Conservation (phyloP, 2,797 vertebrate genomes). For the Philypnodon macrostomus region DNA sequence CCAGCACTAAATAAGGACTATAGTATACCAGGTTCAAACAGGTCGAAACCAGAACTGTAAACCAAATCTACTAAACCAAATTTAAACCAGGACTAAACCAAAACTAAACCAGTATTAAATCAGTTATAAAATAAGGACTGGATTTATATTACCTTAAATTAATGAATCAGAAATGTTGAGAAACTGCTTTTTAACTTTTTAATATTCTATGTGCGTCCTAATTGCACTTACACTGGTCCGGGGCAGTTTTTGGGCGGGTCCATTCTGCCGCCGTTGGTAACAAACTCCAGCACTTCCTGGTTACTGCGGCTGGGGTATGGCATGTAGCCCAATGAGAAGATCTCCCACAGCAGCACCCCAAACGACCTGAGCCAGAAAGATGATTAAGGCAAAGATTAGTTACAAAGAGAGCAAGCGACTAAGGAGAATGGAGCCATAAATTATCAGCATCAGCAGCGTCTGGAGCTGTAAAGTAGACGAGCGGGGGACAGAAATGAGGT, state of each 20-base stretch:
- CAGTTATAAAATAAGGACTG: too few relatives aligned
- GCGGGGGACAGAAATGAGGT: constrained; percentile 27
- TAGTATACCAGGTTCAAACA: too few relatives aligned
- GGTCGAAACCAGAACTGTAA: too few relatives aligned
- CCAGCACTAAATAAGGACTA: too few relatives aligned
- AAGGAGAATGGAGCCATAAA: constrained; percentile 35
- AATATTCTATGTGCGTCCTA: not conserved
- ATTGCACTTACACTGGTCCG: constrained; percentile 87
- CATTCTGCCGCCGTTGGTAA: constrained; percentile 88
- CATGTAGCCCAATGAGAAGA: constrained; percentile 93
- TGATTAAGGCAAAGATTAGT: constrained; percentile 23
- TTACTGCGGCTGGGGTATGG: constrained; percentile 92
- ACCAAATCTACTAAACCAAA: too few relatives aligned
- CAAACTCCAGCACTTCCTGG: constrained; percentile 91
- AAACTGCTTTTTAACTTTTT: too few relatives aligned
- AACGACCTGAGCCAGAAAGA: constrained; percentile 84
- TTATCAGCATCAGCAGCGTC: constrained; percentile 30
- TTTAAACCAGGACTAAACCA: too few relatives aligned
- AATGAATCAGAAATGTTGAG: too few relatives aligned
- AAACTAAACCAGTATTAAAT: too few relatives aligned
- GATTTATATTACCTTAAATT: too few relatives aligned
- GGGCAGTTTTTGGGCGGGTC: constrained; percentile 89
- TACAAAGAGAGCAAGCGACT: constrained; percentile 11
- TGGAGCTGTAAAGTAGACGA: constrained; percentile 20
- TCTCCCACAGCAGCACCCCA: constrained; percentile 94